Evolutionary conservation across 92 coral and sea anemone genomes (phyloP), one percentile per base, ranked within the genome.

Genomic region (Palythoa heliodiscus): DNA sequence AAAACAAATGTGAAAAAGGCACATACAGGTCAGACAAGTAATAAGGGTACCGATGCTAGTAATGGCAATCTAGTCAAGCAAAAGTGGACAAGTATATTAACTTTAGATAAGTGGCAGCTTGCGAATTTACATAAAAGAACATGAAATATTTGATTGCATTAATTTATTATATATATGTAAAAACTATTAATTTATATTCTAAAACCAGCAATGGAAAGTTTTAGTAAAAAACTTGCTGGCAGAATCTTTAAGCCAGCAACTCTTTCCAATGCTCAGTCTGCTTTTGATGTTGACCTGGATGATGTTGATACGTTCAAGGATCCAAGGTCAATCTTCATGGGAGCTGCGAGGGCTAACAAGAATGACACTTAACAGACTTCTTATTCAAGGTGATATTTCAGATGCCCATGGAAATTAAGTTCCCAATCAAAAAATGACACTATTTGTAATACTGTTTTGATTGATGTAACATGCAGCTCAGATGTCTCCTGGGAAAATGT

Each of bases 391-490:
- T 12, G 77, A 74, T 23, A 86, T 86, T 6, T 29, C 89, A 63
- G 85, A 40, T 39, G 22, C 85, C 14, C 11, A 37, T n/a, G n/a
- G n/a, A n/a, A 57, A 73, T 19, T 68, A 87, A 80, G 50, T 87
- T 81, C 66, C 90, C 86, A 19, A n/a, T 86, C 38, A 50, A 68
- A 37, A 37, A 60, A 86, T 67, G 89, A 86, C 20, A 24, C 52
- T 76, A 55, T 77, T 8, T 7, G 67, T 61, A 77, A 76, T 38
- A 66, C 76, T 77, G 84, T 86, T 68, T 86, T 84, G 83, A 61
- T 85, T 58, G 53, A 75, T 63, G 74, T 85, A 14, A 40, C 88
- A 24, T 4, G 70, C 84, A 1, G 48, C 57, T 79, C 11, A 17
- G 50, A 37, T 69, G 57, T 47, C 70, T 53, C 47, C 60, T 67